phyloP scores from a whole-genome alignment of 2,888 invertebrate species.

The Leptopilina syphax region DNA sequence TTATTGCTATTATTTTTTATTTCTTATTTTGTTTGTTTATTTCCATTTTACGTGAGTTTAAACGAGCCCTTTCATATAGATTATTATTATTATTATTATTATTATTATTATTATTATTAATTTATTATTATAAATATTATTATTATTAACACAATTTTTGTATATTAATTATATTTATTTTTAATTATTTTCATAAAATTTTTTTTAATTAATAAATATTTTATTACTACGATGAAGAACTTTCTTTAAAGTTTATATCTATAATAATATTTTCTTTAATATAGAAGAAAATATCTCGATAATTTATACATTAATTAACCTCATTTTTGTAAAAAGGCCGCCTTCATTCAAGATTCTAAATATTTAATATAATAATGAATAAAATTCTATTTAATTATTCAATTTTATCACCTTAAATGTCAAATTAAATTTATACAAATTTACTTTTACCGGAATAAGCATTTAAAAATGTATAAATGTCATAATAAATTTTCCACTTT shows the following conservation, averaged over 20 bases:
- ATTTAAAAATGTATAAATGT: not conserved
- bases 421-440: not conserved
- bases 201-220: not conserved
- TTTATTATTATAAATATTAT: too few relatives aligned
- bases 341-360: not conserved
- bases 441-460: not conserved
- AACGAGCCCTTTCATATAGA: too few relatives aligned
- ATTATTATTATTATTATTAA: too few relatives aligned
- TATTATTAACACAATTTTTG: too few relatives aligned
- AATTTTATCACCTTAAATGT: not conserved
- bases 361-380: not conserved
- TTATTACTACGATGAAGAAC: not conserved
- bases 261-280: not conserved
- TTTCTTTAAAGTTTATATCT: not conserved
- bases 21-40: too few relatives aligned
- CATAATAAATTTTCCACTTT: not conserved
- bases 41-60: too few relatives aligned
- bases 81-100: too few relatives aligned
- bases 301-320: conserved; percentile 7
- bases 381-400: conserved; percentile 9
- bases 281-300: not conserved
- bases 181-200: not conserved
- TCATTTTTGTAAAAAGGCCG: not conserved
- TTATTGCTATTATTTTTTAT: too few relatives aligned
- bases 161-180: too few relatives aligned